Conservation (phyloP, 1,140 invertebrate genomes). For the Drosophila kikkawai region DNA sequence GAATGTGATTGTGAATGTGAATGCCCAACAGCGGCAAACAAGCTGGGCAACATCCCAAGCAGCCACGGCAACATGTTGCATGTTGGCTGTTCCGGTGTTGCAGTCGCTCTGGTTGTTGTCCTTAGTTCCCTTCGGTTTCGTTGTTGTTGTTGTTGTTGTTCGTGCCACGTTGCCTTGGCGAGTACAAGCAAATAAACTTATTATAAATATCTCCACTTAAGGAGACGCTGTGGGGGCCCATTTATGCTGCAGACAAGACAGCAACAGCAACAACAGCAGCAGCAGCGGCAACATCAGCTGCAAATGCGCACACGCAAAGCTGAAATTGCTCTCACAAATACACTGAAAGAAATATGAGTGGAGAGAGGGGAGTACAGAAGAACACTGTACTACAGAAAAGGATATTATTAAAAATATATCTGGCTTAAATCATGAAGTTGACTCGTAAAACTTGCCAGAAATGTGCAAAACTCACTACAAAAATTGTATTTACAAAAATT, state of each 20-base stretch:
- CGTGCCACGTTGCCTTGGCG: constrained; percentile 29
- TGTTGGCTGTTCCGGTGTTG: constrained; percentile 47
- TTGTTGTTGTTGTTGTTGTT: constrained; percentile 3
- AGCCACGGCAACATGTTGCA: constrained; percentile 67
- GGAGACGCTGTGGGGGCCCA: constrained; percentile 72
- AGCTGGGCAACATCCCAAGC: constrained; percentile 56
- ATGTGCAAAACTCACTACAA: too few species aligned
- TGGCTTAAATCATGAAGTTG: too few species aligned
- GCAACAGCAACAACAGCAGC: constrained; percentile 12
- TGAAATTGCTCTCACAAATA: constrained; percentile 65
- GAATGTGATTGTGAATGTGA: constrained; percentile 78
- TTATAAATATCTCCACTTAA: constrained; percentile 84
- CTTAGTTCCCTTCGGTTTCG: constrained; percentile 1
- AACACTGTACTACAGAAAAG: not conserved
- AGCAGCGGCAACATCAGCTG: constrained; percentile 48
- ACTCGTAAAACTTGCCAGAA: too few species aligned
- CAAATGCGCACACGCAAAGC: constrained; percentile 81
- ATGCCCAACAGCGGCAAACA: constrained; percentile 67
- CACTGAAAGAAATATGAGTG: constrained; percentile 8
- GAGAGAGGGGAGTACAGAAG: not conserved
- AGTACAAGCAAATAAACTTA: constrained; percentile 79
- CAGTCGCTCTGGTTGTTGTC: constrained; percentile 12
- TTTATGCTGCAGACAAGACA: constrained; percentile 62
- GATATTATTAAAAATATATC: too few species aligned
- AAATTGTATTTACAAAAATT: too few species aligned